Conservation (phyloP, 2,888 invertebrate species). For the Yponomeuta evonymella region DNA sequence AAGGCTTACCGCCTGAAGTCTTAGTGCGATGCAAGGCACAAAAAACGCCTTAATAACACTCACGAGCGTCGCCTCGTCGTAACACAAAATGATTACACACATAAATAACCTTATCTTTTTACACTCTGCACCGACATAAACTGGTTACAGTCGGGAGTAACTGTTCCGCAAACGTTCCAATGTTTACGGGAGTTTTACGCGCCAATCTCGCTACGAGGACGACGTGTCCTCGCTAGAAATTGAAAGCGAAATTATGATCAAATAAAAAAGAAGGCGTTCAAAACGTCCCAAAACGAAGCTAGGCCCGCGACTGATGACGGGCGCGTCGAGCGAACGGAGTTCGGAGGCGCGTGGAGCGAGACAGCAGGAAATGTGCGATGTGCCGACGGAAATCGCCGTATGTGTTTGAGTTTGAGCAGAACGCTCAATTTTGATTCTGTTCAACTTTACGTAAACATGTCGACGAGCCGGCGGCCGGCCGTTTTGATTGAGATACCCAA, state of each 20-base stretch:
- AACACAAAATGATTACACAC: slow-evolving; percentile 70
- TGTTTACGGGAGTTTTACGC: slow-evolving; percentile 71
- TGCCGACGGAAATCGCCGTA: slow-evolving; percentile 50
- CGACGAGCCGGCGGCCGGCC: slow-evolving; percentile 21
- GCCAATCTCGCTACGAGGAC: slow-evolving; percentile 56
- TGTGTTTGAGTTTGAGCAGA: slow-evolving; percentile 57
- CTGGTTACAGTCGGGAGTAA: slow-evolving; percentile 61
- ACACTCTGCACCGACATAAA: slow-evolving; percentile 64
- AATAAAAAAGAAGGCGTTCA: slow-evolving; percentile 51
- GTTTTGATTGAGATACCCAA: slow-evolving; percentile 15
- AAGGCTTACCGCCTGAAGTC: slow-evolving; percentile 31
- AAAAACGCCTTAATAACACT: slow-evolving; percentile 56
- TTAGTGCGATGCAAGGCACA: slow-evolving; percentile 30
- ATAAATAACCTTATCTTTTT: slow-evolving; percentile 71
- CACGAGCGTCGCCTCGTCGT: slow-evolving; percentile 55
- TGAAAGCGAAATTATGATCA: slow-evolving; percentile 68
- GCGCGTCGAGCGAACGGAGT: slow-evolving; percentile 1
- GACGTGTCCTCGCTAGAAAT: slow-evolving; percentile 53
- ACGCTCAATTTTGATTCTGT: slow-evolving; percentile 46
- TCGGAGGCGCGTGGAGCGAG: slow-evolving; percentile 19
- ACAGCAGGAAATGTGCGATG: slow-evolving; percentile 51
- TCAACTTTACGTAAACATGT: slow-evolving; percentile 45
- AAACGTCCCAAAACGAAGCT: slow-evolving; percentile 31
- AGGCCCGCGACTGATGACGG: slow-evolving; percentile 22
- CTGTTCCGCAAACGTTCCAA: slow-evolving; percentile 61